phyloP scores from a whole-genome alignment of 2,888 invertebrate species.

The Sarcophaga carnaria region DNA sequence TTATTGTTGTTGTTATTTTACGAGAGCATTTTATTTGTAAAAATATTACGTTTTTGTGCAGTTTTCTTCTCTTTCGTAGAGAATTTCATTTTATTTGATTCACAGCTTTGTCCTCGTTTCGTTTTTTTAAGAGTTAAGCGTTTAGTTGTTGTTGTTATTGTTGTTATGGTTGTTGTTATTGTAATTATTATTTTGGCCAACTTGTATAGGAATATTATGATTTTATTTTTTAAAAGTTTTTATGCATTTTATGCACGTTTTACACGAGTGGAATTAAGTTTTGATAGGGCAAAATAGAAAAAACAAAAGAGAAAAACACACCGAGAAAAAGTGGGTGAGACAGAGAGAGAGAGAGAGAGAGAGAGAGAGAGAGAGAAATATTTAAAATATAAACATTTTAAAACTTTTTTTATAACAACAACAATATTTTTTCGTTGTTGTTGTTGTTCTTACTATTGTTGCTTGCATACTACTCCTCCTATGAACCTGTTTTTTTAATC shows the following conservation, averaged over 20 bases:
- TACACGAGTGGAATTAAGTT: slow-evolving; percentile 40
- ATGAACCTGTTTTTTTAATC: slow-evolving; percentile 37
- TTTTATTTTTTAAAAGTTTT: slow-evolving; percentile 45
- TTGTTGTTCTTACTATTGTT: neutral
- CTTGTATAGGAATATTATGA: slow-evolving; percentile 2
- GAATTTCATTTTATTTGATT: neutral
- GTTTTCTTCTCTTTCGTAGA: neutral
- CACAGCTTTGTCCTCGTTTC: neutral
- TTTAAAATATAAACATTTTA: slow-evolving; percentile 8
- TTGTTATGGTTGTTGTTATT: neutral
- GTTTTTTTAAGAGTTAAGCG: neutral
- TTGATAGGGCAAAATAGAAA: slow-evolving; percentile 27
- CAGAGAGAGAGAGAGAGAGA: neutral
- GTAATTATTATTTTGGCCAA: slow-evolving; percentile 4
- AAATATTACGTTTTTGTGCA: neutral
- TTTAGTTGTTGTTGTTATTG: neutral
- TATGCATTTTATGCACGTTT: slow-evolving; percentile 60
- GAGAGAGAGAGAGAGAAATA: neutral
- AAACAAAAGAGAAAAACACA: neutral
- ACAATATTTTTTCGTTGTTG: neutral
- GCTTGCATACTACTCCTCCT: neutral
- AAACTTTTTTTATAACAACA: neutral
- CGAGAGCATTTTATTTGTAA: neutral
- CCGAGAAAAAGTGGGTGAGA: neutral
- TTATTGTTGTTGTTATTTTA: neutral